Evolutionary conservation across 1,140 invertebrate species (phyloP).

Genomic region (Micrasema longulum): DNA sequence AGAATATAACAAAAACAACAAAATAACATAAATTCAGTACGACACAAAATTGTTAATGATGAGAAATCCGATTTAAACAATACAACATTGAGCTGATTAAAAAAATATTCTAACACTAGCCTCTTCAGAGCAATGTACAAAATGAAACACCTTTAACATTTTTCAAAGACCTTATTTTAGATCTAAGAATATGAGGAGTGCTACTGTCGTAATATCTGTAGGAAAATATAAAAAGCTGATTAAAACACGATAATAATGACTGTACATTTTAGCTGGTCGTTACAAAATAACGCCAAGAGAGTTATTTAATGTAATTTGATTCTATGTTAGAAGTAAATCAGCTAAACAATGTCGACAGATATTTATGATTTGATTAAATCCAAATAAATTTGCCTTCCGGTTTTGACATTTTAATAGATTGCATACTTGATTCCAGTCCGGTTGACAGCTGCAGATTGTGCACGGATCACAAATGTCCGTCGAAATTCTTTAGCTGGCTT

Average conservation of each 20-base stretch:
- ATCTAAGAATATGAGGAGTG: too few relatives aligned
- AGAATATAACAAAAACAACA: neutral
- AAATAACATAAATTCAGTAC: neutral
- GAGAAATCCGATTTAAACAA: neutral
- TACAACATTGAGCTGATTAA: neutral
- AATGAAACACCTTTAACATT: too few relatives aligned
- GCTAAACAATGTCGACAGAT: neutral
- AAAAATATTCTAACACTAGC: neutral
- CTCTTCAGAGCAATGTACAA: too few relatives aligned
- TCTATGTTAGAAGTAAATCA: neutral
- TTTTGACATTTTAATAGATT: neutral
- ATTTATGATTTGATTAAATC: neutral
- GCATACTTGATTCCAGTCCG: neutral
- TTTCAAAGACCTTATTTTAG: too few relatives aligned
- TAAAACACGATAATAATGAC: too few relatives aligned
- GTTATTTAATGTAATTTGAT: too few relatives aligned
- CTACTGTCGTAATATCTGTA: too few relatives aligned
- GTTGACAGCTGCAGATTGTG: too few relatives aligned
- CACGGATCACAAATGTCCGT: too few relatives aligned
- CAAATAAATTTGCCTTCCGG: constrained; percentile 2
- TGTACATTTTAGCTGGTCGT: too few relatives aligned
- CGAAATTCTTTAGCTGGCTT: constrained; percentile 35
- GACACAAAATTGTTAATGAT: neutral
- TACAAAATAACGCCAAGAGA: too few relatives aligned
- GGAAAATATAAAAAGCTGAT: too few relatives aligned